A percentile compares a stretch with the other conserved stretches of the same genome.
Conservation (phyloP, 1,140 invertebrate species). For the Lucilia cuprina region DNA sequence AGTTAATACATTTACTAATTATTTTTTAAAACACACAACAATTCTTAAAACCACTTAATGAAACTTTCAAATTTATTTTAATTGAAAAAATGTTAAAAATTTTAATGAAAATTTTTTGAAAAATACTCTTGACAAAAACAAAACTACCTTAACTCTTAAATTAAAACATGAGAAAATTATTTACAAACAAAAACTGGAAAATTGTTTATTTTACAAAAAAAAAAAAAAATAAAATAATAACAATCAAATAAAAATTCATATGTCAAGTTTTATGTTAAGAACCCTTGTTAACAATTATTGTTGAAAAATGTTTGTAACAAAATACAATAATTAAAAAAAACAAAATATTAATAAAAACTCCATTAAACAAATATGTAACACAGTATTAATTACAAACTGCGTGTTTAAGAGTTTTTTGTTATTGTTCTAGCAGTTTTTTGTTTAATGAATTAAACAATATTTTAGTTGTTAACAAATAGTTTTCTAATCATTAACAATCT, state of each 20-base stretch:
- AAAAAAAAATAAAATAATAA: too few relatives aligned
- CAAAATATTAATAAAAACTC: background rate
- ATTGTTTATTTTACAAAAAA: background rate
- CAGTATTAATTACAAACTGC: slow-evolving; percentile 17
- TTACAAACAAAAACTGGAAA: background rate
- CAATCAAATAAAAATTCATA: background rate
- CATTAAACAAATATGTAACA: background rate
- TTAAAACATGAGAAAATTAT: background rate
- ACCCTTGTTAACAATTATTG: slow-evolving; percentile 13
- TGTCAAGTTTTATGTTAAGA: background rate
- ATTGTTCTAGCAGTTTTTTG: background rate
- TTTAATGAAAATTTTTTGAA: background rate
- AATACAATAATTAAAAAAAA: background rate
- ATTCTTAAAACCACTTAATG: background rate
- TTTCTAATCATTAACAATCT: slow-evolving; percentile 34
- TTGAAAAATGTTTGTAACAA: background rate
- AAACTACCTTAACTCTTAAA: background rate
- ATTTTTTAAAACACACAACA: too few relatives aligned
- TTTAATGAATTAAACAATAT: slow-evolving; percentile 24
- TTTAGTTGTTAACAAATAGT: slow-evolving; percentile 31
- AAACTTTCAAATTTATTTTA: background rate
- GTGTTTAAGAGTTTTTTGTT: slow-evolving; percentile 1
- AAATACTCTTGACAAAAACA: background rate
- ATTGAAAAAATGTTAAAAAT: background rate
- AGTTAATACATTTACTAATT: too few relatives aligned